A percentile compares a stretch with the other conserved stretches of the same genome.
These are phyloP conservation scores for Leucoma salicis DNA, from an alignment of 2,888 invertebrate species.

Conservation along the genomic window DNA sequence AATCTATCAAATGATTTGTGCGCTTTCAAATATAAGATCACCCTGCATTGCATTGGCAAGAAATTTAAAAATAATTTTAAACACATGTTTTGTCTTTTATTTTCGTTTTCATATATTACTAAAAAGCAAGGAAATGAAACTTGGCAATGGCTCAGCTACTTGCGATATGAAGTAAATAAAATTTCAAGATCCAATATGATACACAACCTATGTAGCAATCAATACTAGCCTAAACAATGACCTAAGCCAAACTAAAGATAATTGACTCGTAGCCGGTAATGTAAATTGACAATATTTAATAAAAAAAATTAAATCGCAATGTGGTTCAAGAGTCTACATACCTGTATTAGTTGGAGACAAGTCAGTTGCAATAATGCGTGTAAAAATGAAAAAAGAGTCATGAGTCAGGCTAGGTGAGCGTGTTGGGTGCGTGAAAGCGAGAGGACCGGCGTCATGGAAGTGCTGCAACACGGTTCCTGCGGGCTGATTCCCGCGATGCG, in stretches of 20 bases:
- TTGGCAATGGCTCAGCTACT: conserved; percentile 16
- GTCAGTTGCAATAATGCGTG: conserved; percentile 5
- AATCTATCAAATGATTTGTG: conserved; percentile 52
- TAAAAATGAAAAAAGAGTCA: conserved; percentile 2
- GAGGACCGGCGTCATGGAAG: conserved; percentile 84
- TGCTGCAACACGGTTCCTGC: conserved; percentile 90
- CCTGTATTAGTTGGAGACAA: conserved; percentile 10
- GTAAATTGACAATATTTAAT: conserved; percentile 18
- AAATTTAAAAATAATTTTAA: conserved; percentile 23
- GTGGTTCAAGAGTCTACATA: conserved; percentile 9
- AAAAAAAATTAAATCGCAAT: conserved; percentile 12
- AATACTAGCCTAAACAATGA: conserved; percentile 27
- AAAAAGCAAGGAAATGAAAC: too few relatives aligned
- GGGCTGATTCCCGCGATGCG: conserved; percentile 91
- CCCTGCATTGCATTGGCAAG: conserved; percentile 57
- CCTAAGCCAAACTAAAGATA: conserved; percentile 39
- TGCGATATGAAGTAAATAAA: conserved; percentile 40
- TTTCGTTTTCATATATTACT: too few relatives aligned
- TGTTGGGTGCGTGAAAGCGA: conserved; percentile 46
- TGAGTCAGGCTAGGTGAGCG: conserved; percentile 41
- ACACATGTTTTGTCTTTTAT: too few relatives aligned
- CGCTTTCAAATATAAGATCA: conserved; percentile 55
- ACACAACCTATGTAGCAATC: conserved; percentile 50
- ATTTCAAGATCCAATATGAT: conserved; percentile 38
- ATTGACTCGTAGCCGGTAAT: conserved; percentile 43